phyloP scores from a whole-genome alignment of 2,797 vertebrate genomes.

The Myioborus miniatus region DNA sequence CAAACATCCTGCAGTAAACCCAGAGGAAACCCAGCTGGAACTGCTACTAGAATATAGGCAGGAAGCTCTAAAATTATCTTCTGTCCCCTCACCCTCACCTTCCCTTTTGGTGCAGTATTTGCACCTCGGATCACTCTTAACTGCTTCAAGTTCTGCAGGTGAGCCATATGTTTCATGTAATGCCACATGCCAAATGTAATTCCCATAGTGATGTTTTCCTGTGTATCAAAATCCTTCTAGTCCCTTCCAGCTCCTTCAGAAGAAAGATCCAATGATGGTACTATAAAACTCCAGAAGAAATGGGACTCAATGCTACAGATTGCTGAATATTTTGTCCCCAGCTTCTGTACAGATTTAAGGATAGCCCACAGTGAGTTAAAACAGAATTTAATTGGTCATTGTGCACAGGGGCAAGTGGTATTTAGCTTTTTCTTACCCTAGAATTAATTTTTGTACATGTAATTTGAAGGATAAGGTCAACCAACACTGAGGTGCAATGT shows the following conservation, averaged over 20 bases:
- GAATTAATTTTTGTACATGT: background rate
- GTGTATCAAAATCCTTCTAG: constrained; percentile 24
- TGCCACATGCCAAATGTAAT: constrained; percentile 31
- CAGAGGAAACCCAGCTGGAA: constrained; percentile 77
- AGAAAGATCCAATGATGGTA: background rate
- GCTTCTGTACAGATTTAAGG: background rate
- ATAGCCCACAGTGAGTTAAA: background rate
- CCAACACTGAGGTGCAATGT: accelerated
- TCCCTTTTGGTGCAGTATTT: constrained; percentile 14
- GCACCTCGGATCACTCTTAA: background rate
- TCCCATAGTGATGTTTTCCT: constrained; percentile 17
- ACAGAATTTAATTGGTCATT: background rate
- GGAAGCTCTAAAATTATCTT: constrained; percentile 50
- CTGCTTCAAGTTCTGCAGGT: constrained; percentile 41
- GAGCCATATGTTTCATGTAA: constrained; percentile 18
- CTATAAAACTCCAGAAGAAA: background rate
- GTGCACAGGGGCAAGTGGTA: background rate
- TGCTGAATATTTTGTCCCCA: background rate
- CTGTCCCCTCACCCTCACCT: background rate
- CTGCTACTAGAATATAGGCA: constrained; percentile 54
- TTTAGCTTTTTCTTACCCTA: background rate
- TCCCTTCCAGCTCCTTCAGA: background rate
- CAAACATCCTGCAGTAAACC: constrained; percentile 79
- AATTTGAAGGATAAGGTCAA: background rate
- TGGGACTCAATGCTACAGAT: background rate